Evolutionary conservation across 2,113 vertebrate genomes (phyloP), one percentile per base, ranked within the genome.

Genomic region (Naja naja): DNA sequence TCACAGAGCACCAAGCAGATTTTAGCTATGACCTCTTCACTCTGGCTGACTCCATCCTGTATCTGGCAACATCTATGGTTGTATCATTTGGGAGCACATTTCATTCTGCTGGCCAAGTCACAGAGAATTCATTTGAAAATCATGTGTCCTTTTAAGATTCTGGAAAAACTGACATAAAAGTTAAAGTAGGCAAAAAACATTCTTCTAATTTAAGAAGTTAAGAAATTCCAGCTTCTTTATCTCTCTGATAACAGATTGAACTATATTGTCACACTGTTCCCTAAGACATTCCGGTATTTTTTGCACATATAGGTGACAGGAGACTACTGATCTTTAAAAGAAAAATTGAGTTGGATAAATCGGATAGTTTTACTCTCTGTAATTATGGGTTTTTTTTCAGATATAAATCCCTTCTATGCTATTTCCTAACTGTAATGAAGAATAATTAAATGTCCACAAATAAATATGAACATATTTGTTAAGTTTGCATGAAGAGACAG

Each of bases 201-300:
- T 53, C 18, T 56, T 30, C 89, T 91, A 39, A 93, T 94, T 0
- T 94, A 99, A 98, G 97, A 97, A 0, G 96, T 99, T n/a, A n/a
- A n/a, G n/a, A n/a, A n/a, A n/a, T n/a, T n/a, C n/a, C n/a, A n/a
- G n/a, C n/a, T n/a, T n/a, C n/a, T n/a, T n/a, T n/a, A n/a, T n/a
- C n/a, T n/a, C n/a, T n/a, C n/a, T n/a, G n/a, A 98, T 56, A 99
- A 98, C 94, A 94, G 97, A 87, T 96, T 99, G 93, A 97, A 98
- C 34, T n/a, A 97, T 1, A 95, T 98, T 58, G 98, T 98, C 0
- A 91, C 90, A 0, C 97, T 98, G 1, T 97, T 98, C 52, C 98
- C 98, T 0, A 95, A 97, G 52, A 98, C 96, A 93, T 97, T 99
- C 87, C n/a, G n/a, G n/a, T 97, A 96, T 20, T 20, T 0, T n/a